Evolutionary conservation across 2,797 vertebrate species (phyloP), one percentile per base, ranked within the genome.

Genomic region (Myotis myotis): DNA sequence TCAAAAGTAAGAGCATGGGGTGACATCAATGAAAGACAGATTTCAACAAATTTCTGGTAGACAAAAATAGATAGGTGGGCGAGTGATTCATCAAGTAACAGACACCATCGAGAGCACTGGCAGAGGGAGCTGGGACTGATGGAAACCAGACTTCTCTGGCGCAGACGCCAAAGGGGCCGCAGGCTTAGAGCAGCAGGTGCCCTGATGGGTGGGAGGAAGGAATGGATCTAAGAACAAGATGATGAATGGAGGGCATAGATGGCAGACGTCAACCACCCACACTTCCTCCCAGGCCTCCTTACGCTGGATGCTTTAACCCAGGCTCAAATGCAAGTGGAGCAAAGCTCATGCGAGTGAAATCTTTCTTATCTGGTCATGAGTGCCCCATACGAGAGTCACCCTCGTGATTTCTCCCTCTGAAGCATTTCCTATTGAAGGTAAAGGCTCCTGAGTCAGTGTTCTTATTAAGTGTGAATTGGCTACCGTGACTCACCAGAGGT

Each of bases 31-130:
- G 17, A 83, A 89, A 60, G 17, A 66, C 0, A 30, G 10, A 70
- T 87, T 93, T 95, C 60, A 75, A 66, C 23, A 33, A 76, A 75
- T 53, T 89, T 91, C 51, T 79, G 22, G 1, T 51, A 78, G 30
- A 71, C 20, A 64, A 83, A 89, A 76, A 68, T 20, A 72, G 33
- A 68, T 28, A 9, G 28, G 64, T 22, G 9, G 6, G 2, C 41
- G 4, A 92, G 68, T 66, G 41, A 92, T 84, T 95, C 64, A 91
- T 93, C 75, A 89, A 36, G 68, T 12, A 79, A 41, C 57, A 87
- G 71, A 44, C 9, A 68, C 8, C 25, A 33, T 64, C n/a, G 60
- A 75, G 81, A 80, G 75, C 38, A 57, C 0, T 17, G 33, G 3
- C 33, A 60, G 13, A 22, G 41, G 20, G 28, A 64, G 30, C 25